Evolutionary conservation across 1,140 invertebrate species (phyloP).

Genomic region (Drosophila kikkawai): DNA sequence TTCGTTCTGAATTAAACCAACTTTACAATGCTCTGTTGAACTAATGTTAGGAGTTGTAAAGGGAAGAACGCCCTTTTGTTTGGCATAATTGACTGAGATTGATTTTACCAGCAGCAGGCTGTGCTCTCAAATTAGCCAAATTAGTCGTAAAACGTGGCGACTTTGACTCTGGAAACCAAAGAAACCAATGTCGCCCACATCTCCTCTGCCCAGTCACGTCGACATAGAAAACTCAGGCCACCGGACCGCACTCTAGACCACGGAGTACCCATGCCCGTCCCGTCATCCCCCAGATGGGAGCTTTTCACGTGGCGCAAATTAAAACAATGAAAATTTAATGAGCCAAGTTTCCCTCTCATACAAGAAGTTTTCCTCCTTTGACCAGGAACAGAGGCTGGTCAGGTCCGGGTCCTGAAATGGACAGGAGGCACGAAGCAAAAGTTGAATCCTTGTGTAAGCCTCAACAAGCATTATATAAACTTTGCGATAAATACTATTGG

Average conservation of each 20-base stretch:
- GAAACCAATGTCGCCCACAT: constrained; percentile 26
- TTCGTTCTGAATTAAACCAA: constrained; percentile 1
- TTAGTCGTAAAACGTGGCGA: constrained; percentile 65
- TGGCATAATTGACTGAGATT: constrained; percentile 71
- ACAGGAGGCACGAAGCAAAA: constrained; percentile 3
- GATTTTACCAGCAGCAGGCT: constrained; percentile 52
- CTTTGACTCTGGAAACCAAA: constrained; percentile 37
- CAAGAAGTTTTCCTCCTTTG: constrained; percentile 36
- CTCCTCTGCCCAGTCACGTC: constrained; percentile 7
- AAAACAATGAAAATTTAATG: constrained; percentile 82
- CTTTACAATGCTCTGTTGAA: constrained; percentile 11
- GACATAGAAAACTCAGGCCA: constrained; percentile 20
- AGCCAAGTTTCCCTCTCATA: constrained; percentile 57
- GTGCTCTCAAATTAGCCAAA: constrained; percentile 72
- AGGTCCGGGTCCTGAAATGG: background rate
- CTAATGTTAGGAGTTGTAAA: constrained; percentile 6
- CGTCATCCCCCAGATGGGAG: constrained; percentile 6
- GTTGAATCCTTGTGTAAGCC: constrained; percentile 46
- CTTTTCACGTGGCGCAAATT: constrained; percentile 63
- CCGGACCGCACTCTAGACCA: constrained; percentile 16
- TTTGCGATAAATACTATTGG: constrained; percentile 28
- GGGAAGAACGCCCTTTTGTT: constrained; percentile 21
- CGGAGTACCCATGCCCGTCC: background rate
- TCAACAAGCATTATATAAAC: constrained; percentile 35
- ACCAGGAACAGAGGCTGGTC: constrained; percentile 27